Percentiles rank a stretch among this genome's conserved stretches.
Evolutionary conservation across 2,113 vertebrate species (phyloP).

Genomic region (Pseudorhombus dupliciocellatus): DNA sequence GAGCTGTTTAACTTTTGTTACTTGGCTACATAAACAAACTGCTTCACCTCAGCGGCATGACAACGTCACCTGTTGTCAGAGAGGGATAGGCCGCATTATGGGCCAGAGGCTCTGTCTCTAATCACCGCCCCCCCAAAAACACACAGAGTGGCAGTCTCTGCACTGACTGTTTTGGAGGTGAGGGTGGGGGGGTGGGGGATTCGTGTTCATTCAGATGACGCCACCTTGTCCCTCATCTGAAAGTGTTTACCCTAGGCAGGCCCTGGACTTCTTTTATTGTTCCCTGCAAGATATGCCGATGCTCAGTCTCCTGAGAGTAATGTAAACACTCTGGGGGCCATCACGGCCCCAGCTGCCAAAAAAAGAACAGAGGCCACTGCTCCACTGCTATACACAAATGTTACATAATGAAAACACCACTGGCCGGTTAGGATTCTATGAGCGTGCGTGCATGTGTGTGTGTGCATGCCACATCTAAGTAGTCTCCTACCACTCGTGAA

Average conservation of each 20-base stretch:
- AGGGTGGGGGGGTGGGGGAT: not conserved
- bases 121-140: conserved; percentile 22
- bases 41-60: conserved; percentile 60
- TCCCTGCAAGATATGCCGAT: conserved; percentile 40
- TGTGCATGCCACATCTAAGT: conserved; percentile 6
- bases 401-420: conserved; percentile 69
- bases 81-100: not conserved
- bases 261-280: conserved; percentile 62
- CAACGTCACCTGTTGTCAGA: conserved; percentile 56
- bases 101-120: conserved; percentile 52
- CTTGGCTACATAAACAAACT: conserved; percentile 73
- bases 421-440: not conserved
- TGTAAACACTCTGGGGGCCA: conserved; percentile 68
- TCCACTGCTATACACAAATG: conserved; percentile 52
- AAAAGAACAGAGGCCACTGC: conserved; percentile 60
- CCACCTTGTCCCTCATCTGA: conserved; percentile 35
- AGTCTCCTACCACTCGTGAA: conserved; percentile 9
- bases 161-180: conserved; percentile 1
- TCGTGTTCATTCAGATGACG: conserved; percentile 42
- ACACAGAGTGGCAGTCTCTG: conserved; percentile 4
- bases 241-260: conserved; percentile 65
- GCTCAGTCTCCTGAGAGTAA: conserved; percentile 56
- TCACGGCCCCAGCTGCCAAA: conserved; percentile 55
- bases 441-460: conserved; percentile 15
- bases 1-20: conserved; percentile 63